These are phyloP conservation scores for Rhingia campestris DNA, from an alignment of 2,888 invertebrate genomes.

Conservation along the genomic window DNA sequence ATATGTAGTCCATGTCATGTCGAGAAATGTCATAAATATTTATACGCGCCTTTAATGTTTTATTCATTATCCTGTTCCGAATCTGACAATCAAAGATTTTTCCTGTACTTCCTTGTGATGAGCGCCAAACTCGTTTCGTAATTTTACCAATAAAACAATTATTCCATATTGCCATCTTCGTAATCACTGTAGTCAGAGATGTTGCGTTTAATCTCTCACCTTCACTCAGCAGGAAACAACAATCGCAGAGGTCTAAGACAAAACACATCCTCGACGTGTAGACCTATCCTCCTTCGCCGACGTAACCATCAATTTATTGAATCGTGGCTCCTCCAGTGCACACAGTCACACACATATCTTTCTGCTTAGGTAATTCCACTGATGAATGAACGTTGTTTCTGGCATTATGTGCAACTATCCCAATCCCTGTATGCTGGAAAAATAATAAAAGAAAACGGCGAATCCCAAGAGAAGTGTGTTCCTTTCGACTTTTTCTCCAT, in stretches of 20 bases:
- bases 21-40: conserved; percentile 46
- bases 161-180: no score
- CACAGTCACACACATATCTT: conserved; percentile 28
- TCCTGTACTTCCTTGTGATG: not conserved
- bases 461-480: conserved; percentile 29
- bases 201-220: conserved; percentile 46
- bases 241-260: conserved; percentile 25
- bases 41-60: conserved; percentile 44
- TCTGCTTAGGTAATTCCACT: conserved; percentile 41
- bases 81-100: conserved; percentile 24
- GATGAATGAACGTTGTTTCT: conserved; percentile 67
- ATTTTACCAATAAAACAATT: not conserved
- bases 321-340: conserved; percentile 11
- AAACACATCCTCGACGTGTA: conserved; percentile 2
- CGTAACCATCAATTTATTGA: conserved; percentile 48
- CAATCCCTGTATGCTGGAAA: conserved; percentile 25
- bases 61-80: conserved; percentile 45
- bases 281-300: not conserved
- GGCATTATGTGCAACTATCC: conserved; percentile 51
- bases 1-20: conserved; percentile 37
- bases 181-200: conserved; percentile 13
- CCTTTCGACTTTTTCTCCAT: conserved; percentile 38
- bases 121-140: not conserved
- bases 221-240: conserved; percentile 32
- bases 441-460: conserved; percentile 14